A percentile compares a stretch with the other conserved stretches of the same genome.
phyloP scores from a whole-genome alignment of 2,888 invertebrate species.

The Hirtodrosophila trivittata region DNA sequence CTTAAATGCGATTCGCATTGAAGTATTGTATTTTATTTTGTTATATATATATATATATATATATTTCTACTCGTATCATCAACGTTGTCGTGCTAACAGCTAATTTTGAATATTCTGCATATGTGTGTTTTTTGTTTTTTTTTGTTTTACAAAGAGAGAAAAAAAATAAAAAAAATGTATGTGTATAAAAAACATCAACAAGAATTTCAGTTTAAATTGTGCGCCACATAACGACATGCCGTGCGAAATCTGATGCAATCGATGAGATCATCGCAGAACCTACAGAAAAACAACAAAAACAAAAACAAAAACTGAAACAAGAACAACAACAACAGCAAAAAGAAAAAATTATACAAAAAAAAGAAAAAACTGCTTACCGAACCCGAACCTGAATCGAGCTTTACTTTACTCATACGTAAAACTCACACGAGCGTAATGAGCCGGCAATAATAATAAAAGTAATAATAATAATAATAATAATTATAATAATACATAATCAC shows the following conservation, averaged over 20 bases:
- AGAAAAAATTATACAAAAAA: slow-evolving; percentile 15
- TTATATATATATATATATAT: slow-evolving; percentile 6
- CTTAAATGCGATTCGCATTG: slow-evolving; percentile 47
- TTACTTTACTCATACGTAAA: slow-evolving; percentile 23
- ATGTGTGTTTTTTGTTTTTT: slow-evolving; percentile 36
- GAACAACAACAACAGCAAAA: slow-evolving; percentile 20
- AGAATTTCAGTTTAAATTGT: slow-evolving; percentile 68
- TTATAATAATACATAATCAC: slow-evolving; percentile 13
- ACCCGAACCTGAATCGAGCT: slow-evolving; percentile 45
- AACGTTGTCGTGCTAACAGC: slow-evolving; percentile 66
- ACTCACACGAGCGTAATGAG: slow-evolving; percentile 63
- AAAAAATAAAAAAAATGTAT: slow-evolving; percentile 4
- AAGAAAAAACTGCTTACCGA: slow-evolving; percentile 45
- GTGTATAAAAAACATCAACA: slow-evolving; percentile 35
- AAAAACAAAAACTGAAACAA: slow-evolving; percentile 23
- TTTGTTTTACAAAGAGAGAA: slow-evolving; percentile 10
- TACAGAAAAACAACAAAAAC: slow-evolving; percentile 37
- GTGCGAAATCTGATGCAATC: slow-evolving; percentile 80
- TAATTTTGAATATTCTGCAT: slow-evolving; percentile 73
- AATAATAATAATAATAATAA: slow-evolving; percentile 19
- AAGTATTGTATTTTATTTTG: slow-evolving; percentile 8
- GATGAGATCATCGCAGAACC: slow-evolving; percentile 76
- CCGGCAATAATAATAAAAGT: slow-evolving; percentile 51
- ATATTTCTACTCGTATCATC: slow-evolving; percentile 15
- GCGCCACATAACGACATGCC: slow-evolving; percentile 73